Base-by-base conservation (phyloP, 2,888 invertebrate species). In the Ischnus inquisitorius region DNA sequence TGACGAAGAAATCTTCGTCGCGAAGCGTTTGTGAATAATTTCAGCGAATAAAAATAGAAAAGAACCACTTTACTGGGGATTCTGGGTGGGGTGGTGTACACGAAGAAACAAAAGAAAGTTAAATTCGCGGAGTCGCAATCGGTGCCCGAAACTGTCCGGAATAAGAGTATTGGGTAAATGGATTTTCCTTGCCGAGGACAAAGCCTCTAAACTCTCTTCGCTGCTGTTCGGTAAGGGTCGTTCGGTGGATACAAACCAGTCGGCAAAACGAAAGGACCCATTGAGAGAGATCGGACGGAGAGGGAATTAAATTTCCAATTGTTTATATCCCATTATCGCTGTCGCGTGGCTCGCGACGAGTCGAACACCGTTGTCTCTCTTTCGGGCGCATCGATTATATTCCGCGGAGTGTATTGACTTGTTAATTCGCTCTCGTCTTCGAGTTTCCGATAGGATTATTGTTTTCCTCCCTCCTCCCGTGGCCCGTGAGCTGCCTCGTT, bases 331-430 rank as follows among this genome's bases (percentile, higher is more conserved):
- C 60, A 77, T 85, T 82, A 74, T 62, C 79, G 69, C 67, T 83
- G 14, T 39, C 22, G 3, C 51, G 41, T 34, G 25, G 43, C 25
- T 34, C 22, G 62, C 48, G 51, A 54, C 68, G 76, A 79, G 62
- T 76, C 57, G 41, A 77, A 69, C 79, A n/a, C 54, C 22, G 54
- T 22, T 19, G 54, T 54, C 54, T 54, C 54, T 54, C 75, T 77
- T 82, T 79, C 83, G 71, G 82, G 84, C 87, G 86, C 87, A 87
- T 88, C 89, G 87, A 91, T 90, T 89, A 89, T 88, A 88, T 86
- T 85, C 84, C 75, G 34, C 78, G 82, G 87, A 14, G 86, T 88
- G 88, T 89, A 90, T 90, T 90, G 90, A 89, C 89, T 90, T 87
- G 87, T 90, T 90, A 90, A 90, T 90, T 90, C 88, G 80, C 74